phyloP scores from a whole-genome alignment of 2,113 vertebrate species.

The Bufo bufo region DNA sequence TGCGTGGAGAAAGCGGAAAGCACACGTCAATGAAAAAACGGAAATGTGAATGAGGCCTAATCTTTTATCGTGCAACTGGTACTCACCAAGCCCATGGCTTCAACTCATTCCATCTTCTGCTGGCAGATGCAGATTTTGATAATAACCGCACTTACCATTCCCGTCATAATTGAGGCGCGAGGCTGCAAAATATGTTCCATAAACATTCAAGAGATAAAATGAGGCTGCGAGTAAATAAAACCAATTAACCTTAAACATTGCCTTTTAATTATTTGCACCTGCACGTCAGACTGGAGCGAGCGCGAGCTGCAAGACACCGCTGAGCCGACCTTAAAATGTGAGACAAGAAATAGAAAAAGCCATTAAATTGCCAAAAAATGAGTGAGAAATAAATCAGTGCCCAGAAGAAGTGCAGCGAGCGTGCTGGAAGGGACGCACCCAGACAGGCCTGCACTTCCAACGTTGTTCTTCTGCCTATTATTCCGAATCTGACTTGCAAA shows the following conservation, averaged over 20 bases:
- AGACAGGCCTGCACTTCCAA: neutral
- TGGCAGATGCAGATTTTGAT: constrained; percentile 34
- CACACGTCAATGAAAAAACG: too few relatives aligned
- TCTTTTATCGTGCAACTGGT: too few relatives aligned
- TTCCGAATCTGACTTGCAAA: constrained; percentile 14
- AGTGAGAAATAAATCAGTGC: too few relatives aligned
- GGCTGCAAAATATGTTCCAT: constrained; percentile 43
- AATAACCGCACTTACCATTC: neutral
- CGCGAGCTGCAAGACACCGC: neutral
- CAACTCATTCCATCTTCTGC: neutral
- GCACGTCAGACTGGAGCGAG: neutral
- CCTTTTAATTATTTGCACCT: constrained; percentile 54
- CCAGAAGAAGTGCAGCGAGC: neutral
- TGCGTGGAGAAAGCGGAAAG: too few relatives aligned
- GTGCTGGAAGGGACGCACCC: neutral
- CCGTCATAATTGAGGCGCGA: constrained; percentile 39
- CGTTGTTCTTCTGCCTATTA: neutral
- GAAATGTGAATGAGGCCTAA: too few relatives aligned
- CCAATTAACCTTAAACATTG: constrained; percentile 57
- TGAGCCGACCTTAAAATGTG: constrained; percentile 12
- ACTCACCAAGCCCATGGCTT: neutral
- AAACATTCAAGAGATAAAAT: constrained; percentile 44
- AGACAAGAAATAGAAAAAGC: constrained; percentile 24
- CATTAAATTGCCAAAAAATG: constrained; percentile 17
- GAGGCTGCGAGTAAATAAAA: constrained; percentile 47